Base-by-base conservation (phyloP, 2,888 invertebrate species). In the Drosophila trichaetosa region DNA sequence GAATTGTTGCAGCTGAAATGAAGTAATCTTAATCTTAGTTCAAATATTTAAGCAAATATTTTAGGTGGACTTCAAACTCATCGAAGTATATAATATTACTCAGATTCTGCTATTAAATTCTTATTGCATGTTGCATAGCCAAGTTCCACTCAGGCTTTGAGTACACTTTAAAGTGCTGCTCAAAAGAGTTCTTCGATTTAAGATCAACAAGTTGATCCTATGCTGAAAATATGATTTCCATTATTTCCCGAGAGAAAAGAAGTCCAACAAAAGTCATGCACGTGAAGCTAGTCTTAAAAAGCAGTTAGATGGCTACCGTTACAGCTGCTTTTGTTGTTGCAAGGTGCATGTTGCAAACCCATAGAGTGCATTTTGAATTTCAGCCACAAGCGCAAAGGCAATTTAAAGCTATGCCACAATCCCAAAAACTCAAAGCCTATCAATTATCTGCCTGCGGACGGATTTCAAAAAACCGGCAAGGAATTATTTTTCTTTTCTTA, bases 401-500 rank as follows among this genome's bases (percentile, higher is more conserved):
- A 74, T 77, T 77, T 52, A 57, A 76, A 46, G 61, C 58, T 58
- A 64, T 64, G 29, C 24, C 59, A n/a, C 51, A 46, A 29, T 16
- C 3, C 27, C 4, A 24, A 24, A 21, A 18, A 6, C n/a, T 16
- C 33, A 42, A 40, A 59, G 69, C 75, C 62, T 70, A 76, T 75
- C 70, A 76, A 61, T 75, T 48, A 69, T 52, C 76, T 48, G 53
- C 1, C 38, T 21, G 36, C 31, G 56, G 11, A 7, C 11, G 29
- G 54, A 27, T 18, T 34, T 24, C 13, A 4, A n/a, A 18, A 24
- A 46, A 4, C 16, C 27, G 18, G 27, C 31, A 16, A 42, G 18
- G 40, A 34, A 51, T 36, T 38, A 34, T 27, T 11, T 54, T 60
- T 60, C 21, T 63, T 42, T 13, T 13, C 38, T 27, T 53, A 0